phyloP scores from a whole-genome alignment of 2,797 vertebrate genomes.

The Pangasius macronema region DNA sequence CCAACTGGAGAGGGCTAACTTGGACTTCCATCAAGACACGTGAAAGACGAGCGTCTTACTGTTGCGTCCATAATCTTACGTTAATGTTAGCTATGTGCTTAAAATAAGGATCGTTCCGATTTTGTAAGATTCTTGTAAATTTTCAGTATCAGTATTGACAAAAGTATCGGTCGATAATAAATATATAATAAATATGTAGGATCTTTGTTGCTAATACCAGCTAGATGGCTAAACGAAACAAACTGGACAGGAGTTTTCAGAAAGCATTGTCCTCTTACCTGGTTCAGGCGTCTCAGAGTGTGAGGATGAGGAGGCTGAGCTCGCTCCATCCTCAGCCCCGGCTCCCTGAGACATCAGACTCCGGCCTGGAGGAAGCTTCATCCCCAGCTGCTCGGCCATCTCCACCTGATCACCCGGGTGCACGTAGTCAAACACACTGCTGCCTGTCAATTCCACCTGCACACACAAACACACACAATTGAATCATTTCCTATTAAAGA shows the following conservation, averaged over 20 bases:
- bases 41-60: not conserved
- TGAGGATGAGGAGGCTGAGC: conserved; percentile 95
- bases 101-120: too few species aligned
- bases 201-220: not conserved
- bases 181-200: not conserved
- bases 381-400: conserved; percentile 97
- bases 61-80: not conserved
- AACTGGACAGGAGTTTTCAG: not conserved
- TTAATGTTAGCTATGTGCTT: too few species aligned
- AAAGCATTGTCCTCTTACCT: conserved; percentile 77
- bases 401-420: conserved; percentile 98
- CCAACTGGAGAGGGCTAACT: not conserved
- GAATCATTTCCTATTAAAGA: not conserved
- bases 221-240: not conserved
- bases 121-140: too few species aligned
- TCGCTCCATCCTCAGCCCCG: conserved; percentile 86
- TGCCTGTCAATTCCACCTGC: conserved; percentile 98
- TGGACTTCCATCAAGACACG: not conserved
- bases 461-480: not conserved
- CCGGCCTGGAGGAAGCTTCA: conserved; percentile 95
- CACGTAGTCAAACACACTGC: conserved; percentile 96
- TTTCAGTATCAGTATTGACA: too few species aligned
- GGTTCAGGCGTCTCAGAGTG: conserved; percentile 96
- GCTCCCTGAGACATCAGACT: conserved; percentile 89
- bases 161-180: too few species aligned